Evolutionary conservation across 1,140 invertebrate genomes (phyloP).

Genomic region (Bombus confusus): DNA sequence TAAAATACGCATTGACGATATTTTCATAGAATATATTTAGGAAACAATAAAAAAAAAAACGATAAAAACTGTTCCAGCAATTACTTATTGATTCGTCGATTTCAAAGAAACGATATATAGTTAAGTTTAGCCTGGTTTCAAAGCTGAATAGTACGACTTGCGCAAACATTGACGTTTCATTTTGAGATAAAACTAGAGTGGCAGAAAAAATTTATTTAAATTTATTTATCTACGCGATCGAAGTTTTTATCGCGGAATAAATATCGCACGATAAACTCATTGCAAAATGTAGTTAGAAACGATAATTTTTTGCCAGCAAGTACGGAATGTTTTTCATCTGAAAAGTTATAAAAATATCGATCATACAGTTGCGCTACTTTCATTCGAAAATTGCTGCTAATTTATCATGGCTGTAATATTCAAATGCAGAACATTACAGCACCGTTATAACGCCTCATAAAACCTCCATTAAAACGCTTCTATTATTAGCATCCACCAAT

Average conservation of each 20-base stretch:
- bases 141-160: background rate
- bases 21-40: background rate
- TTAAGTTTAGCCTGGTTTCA: background rate
- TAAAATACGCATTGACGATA: background rate
- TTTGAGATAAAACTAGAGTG: background rate
- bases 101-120: background rate
- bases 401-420: background rate
- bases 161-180: background rate
- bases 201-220: background rate
- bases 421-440: background rate
- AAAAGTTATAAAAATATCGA: background rate
- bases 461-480: background rate
- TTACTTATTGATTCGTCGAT: background rate
- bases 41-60: background rate
- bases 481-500: constrained; percentile 28
- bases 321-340: background rate
- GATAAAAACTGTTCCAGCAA: background rate
- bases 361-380: background rate
- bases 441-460: background rate
- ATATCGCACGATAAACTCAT: background rate
- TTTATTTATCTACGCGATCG: background rate
- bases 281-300: background rate
- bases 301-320: background rate
- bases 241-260: background rate
- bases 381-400: background rate